Conservation (phyloP, 2,113 vertebrate species). For the Rhabdornis inornatus region DNA sequence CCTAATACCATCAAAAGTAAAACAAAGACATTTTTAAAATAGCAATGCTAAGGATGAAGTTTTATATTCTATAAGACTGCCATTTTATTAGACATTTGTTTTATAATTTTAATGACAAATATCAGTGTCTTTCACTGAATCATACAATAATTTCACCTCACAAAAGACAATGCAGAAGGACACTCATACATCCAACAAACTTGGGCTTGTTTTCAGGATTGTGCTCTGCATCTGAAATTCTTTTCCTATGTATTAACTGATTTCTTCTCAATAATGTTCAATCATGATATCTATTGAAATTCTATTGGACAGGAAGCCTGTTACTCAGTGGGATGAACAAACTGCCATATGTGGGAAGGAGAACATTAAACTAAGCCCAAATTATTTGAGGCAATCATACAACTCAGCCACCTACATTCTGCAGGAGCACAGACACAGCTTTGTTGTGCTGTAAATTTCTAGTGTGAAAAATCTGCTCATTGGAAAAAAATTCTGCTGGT, state of each 20-base stretch:
- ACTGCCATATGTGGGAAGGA: neutral
- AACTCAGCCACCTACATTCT: neutral
- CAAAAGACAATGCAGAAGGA: neutral
- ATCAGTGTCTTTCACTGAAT: neutral
- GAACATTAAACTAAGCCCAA: neutral
- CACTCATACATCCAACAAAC: neutral
- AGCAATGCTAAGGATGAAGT: neutral
- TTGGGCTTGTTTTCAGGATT: neutral
- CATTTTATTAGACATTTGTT: neutral
- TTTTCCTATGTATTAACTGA: neutral
- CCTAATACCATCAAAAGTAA: neutral
- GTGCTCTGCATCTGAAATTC: neutral
- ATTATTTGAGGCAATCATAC: neutral
- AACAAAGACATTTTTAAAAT: neutral
- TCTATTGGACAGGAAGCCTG: neutral
- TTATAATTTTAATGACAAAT: neutral
- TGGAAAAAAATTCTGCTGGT: neutral
- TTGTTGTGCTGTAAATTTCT: neutral
- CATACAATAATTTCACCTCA: neutral
- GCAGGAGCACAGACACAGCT: neutral
- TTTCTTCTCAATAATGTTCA: neutral
- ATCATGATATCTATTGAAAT: neutral
- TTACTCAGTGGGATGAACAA: neutral
- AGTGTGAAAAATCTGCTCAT: neutral
- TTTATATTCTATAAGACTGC: neutral